Conservation (phyloP, 2,113 vertebrate genomes). For the Pungitius pungitius region DNA sequence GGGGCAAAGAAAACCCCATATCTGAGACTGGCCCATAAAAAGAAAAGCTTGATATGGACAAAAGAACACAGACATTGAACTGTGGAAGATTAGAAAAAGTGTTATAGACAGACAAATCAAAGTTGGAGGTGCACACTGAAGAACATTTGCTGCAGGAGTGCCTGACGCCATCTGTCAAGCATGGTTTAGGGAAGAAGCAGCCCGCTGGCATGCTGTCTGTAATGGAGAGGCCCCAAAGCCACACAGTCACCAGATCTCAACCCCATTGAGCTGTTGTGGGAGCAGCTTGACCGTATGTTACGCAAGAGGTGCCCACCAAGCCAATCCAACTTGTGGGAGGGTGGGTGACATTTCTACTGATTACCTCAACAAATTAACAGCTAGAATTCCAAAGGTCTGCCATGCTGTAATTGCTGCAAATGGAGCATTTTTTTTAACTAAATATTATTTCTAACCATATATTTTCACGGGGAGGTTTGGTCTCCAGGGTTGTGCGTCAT, state of each 20-base stretch:
- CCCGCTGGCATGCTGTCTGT: no score
- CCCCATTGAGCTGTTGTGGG: background rate
- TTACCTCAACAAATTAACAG: background rate
- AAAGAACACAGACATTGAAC: no score
- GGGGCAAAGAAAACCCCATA: no score
- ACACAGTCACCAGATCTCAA: background rate
- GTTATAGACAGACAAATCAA: no score
- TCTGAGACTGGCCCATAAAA: no score
- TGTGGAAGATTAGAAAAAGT: no score
- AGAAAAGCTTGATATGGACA: no score
- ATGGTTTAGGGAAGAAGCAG: no score
- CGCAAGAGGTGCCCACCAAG: background rate
- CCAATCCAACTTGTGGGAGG: background rate
- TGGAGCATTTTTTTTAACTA: background rate
- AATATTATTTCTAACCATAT: background rate
- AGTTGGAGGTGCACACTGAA: no score
- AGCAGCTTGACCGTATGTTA: background rate
- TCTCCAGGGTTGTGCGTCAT: background rate
- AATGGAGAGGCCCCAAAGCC: no score
- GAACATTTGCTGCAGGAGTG: no score
- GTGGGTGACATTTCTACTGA: background rate
- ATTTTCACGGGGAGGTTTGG: background rate
- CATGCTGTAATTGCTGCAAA: background rate
- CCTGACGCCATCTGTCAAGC: no score
- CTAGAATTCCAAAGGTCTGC: background rate